Percentiles rank a stretch among this genome's conserved stretches.
Evolutionary conservation across 2,797 vertebrate species (phyloP).

Genomic region (Furcifer pardalis): DNA sequence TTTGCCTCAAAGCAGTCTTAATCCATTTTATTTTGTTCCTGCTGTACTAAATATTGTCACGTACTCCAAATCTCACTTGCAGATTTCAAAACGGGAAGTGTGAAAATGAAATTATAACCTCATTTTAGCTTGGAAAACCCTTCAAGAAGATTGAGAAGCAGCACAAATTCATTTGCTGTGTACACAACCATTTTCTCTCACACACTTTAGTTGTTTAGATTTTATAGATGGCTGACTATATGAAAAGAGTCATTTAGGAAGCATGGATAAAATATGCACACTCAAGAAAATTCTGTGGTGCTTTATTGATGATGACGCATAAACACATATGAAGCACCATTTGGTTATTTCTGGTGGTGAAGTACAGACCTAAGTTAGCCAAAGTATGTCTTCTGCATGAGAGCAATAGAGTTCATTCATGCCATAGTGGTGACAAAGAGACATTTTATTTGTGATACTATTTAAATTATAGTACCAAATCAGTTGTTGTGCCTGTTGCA

Average conservation of each 20-base stretch:
- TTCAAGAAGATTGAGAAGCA: too few species aligned
- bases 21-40: not conserved
- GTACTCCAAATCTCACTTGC: conserved; percentile 5
- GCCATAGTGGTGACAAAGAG: not conserved
- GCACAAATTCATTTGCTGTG: too few species aligned
- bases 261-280: not conserved
- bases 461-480: too few species aligned
- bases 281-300: not conserved
- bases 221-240: not conserved
- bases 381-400: not conserved
- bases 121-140: not conserved
- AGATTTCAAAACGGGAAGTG: not conserved
- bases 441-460: not conserved
- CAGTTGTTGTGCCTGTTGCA: too few species aligned
- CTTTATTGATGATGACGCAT: not conserved
- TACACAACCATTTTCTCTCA: not conserved
- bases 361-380: not conserved
- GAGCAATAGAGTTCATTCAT: not conserved
- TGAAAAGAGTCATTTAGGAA: not conserved
- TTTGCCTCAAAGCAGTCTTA: conserved; percentile 1
- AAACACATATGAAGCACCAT: not conserved
- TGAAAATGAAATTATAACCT: not conserved
- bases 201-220: not conserved
- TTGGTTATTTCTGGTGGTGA: not conserved
- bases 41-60: not conserved